These are phyloP conservation scores for Pristionchus mayeri DNA, from an alignment of 2,888 invertebrate genomes.

Conservation along the genomic window DNA sequence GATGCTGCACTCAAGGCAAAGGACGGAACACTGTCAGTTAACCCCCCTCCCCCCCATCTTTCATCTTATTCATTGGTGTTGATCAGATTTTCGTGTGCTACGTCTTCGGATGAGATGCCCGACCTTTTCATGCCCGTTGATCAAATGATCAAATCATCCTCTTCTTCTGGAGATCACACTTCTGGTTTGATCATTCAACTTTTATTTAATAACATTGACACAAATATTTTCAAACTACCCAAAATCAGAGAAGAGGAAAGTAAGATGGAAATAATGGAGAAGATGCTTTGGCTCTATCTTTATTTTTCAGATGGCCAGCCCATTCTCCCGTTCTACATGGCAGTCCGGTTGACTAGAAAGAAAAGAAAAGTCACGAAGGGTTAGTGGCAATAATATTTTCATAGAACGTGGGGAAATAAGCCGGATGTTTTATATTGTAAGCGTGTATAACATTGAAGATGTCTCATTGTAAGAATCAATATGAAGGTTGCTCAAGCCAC, in stretches of 20 bases:
- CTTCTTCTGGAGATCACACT: constrained; percentile 33
- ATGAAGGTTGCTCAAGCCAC: not conserved
- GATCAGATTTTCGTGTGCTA: constrained; percentile 68
- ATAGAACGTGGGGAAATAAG: too few relatives aligned
- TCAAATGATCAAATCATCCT: constrained; percentile 56
- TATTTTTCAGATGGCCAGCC: constrained; percentile 54
- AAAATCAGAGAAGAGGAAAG: too few relatives aligned
- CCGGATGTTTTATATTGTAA: too few relatives aligned
- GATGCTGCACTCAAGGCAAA: constrained; percentile 60
- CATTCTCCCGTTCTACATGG: constrained; percentile 73
- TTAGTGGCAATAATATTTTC: constrained; percentile 50
- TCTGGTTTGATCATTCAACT: not conserved
- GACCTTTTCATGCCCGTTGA: constrained; percentile 94
- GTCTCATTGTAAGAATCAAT: not conserved
- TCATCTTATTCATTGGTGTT: not conserved
- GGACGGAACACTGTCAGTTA: constrained; percentile 57
- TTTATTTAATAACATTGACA: too few relatives aligned
- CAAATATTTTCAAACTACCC: too few relatives aligned
- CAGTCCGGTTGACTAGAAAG: constrained; percentile 70
- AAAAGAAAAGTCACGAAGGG: constrained; percentile 61
- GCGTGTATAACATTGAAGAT: not conserved
- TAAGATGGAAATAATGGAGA: too few relatives aligned
- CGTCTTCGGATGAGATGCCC: constrained; percentile 84
- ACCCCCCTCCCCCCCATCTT: not conserved
- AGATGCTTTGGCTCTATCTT: not conserved